Evolutionary conservation across 2,113 vertebrate genomes (phyloP), one percentile per base, ranked within the genome.

Genomic region (Accipiter cooperii): DNA sequence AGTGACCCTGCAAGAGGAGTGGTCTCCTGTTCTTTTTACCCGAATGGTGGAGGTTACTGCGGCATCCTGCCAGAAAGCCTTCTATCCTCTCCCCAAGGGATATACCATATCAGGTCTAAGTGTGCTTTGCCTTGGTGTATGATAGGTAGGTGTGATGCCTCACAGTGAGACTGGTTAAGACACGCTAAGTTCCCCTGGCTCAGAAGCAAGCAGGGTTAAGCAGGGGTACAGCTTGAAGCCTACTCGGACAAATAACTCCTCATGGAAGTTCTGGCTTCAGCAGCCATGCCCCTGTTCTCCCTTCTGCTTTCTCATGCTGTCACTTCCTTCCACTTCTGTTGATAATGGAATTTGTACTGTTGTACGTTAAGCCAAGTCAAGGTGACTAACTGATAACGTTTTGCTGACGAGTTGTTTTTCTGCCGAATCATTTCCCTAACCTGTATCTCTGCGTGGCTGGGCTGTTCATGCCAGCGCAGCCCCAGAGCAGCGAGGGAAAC

Each of bases 401-500:
- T 84, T 46, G 42, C 44, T 73, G 52, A 29, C 34, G 70, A 26
- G 47, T 38, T 40, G 17, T 58, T 92, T 52, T 75, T 64, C 40
- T 76, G 28, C 40, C 4, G n/a, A 49, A 29, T 58, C 42, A 5
- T 49, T 79, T 57, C 42, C n/a, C 57, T 61, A 34, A 46, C n/a
- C 84, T 33, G 16, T 34, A 6, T 75, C 14, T 40, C 44, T 64
- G 51, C 1, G 9, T n/a, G 61, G 13, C n/a, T 54, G 46, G 34
- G 66, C 47, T 73, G 38, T 44, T 65, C 10, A 16, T 0, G 4
- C 21, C 70, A 46, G 80, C 61, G 18, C n/a, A 66, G 66, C 52
- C 24, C 22, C 60, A 25, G 40, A 1, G 0, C 57, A n/a, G 73
- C 0, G 12, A 61, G 33, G 57, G 46, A 80, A 42, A 5, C 1